Conservation (phyloP, 2,113 vertebrate genomes). For the Cryptotis parvus region DNA sequence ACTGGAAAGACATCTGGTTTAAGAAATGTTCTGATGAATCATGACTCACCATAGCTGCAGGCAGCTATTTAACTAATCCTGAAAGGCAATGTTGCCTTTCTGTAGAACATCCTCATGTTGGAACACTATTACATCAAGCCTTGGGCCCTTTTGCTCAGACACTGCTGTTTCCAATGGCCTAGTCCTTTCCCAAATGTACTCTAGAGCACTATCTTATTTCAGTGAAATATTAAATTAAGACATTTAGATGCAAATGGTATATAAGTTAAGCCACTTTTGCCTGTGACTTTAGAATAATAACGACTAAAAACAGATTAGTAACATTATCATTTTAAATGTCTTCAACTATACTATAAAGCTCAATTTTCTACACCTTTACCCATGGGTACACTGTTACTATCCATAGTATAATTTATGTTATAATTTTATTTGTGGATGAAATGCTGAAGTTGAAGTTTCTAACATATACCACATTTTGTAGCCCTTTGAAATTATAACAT, state of each 20-base stretch:
- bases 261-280: constrained; percentile 40
- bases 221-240: constrained; percentile 50
- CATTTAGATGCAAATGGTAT: background rate
- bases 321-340: constrained; percentile 57
- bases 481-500: constrained; percentile 52
- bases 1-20: background rate
- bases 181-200: background rate
- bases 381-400: background rate
- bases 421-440: constrained; percentile 42
- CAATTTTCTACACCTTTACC: constrained; percentile 45
- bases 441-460: background rate
- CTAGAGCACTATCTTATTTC: background rate
- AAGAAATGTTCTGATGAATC: background rate
- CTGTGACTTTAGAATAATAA: constrained; percentile 29
- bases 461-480: background rate
- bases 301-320: background rate
- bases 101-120: background rate
- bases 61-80: background rate
- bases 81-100: background rate
- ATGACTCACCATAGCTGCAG: background rate
- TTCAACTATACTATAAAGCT: constrained; percentile 38
- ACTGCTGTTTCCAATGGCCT: background rate
- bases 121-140: background rate
- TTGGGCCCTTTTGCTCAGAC: background rate
- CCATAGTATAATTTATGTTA: constrained; percentile 45